phyloP scores from a whole-genome alignment of 1,140 invertebrate genomes.

The Tetragnatha versicolor region DNA sequence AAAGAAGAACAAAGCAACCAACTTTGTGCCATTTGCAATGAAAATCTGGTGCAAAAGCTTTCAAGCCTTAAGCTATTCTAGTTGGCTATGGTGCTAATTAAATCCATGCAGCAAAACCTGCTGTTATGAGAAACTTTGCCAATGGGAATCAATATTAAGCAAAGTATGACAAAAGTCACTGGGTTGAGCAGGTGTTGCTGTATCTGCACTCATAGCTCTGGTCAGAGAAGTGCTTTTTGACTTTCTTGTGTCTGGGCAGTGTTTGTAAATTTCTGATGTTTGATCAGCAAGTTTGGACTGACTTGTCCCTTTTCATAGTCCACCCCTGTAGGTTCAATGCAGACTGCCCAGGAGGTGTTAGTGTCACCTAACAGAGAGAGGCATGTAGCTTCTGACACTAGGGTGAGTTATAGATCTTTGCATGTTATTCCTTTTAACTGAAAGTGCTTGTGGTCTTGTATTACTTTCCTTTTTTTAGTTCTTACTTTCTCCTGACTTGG shows the following conservation, averaged over 20 bases:
- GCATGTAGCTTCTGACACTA: constrained; percentile 75
- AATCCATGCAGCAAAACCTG: neutral
- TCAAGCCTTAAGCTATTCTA: no score
- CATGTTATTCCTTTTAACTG: constrained; percentile 18
- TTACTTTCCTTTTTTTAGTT: neutral
- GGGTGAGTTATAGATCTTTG: constrained; percentile 70
- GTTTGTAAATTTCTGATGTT: constrained; percentile 23
- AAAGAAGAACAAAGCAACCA: no score
- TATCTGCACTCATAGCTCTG: neutral
- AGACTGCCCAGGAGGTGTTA: constrained; percentile 82
- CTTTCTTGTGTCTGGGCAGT: constrained; percentile 43
- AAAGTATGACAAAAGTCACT: no score
- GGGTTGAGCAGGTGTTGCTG: no score
- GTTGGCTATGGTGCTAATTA: no score
- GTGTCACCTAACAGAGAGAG: constrained; percentile 87
- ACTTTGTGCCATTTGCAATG: no score
- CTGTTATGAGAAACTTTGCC: no score
- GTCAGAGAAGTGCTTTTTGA: neutral
- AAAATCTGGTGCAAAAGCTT: no score
- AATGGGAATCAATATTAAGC: no score
- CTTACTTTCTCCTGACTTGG: neutral
- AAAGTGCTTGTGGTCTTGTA: constrained; percentile 29
- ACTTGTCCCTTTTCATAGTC: constrained; percentile 71
- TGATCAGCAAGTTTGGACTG: constrained; percentile 42
- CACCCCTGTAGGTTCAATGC: constrained; percentile 87